These are phyloP conservation scores for Tokudaia muenninki DNA, from an alignment of 2,797 vertebrate genomes.

Conservation along the genomic window DNA sequence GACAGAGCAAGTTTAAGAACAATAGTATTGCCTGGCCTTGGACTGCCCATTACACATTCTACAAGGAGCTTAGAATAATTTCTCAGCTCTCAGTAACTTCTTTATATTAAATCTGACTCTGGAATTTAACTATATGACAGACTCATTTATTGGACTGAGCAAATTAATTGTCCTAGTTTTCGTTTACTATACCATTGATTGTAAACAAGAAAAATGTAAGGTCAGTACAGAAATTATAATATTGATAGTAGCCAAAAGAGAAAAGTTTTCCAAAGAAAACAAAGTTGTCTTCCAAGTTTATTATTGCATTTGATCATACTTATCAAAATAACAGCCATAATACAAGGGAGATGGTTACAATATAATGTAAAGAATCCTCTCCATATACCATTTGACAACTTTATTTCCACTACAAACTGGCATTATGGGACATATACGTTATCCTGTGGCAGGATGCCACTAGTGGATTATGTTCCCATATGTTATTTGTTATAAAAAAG, in stretches of 20 bases:
- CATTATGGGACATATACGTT: slow-evolving; percentile 59
- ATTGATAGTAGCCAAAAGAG: neutral
- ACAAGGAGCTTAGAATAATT: neutral
- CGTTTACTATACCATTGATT: neutral
- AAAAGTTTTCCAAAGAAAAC: neutral
- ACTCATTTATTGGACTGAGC: slow-evolving; percentile 17
- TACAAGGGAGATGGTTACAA: slow-evolving; percentile 15
- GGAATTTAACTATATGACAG: neutral
- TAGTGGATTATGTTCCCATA: neutral
- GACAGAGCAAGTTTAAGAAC: neutral
- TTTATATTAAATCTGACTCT: neutral
- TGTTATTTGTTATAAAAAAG: slow-evolving; percentile 54
- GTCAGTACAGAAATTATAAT: slow-evolving; percentile 55
- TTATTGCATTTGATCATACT: slow-evolving; percentile 50
- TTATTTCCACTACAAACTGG: slow-evolving; percentile 67
- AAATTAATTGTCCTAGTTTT: slow-evolving; percentile 50
- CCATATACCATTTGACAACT: slow-evolving; percentile 46
- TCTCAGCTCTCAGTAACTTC: neutral
- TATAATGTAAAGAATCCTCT: slow-evolving; percentile 62
- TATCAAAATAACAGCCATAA: slow-evolving; percentile 55
- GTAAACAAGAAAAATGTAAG: neutral
- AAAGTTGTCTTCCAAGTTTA: slow-evolving; percentile 39
- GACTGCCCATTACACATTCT: neutral
- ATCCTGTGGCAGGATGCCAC: neutral
- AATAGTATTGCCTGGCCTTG: neutral